These are phyloP conservation scores for Phalacrocorax brasilianus DNA, from an alignment of 2,113 vertebrate genomes.

Conservation along the genomic window DNA sequence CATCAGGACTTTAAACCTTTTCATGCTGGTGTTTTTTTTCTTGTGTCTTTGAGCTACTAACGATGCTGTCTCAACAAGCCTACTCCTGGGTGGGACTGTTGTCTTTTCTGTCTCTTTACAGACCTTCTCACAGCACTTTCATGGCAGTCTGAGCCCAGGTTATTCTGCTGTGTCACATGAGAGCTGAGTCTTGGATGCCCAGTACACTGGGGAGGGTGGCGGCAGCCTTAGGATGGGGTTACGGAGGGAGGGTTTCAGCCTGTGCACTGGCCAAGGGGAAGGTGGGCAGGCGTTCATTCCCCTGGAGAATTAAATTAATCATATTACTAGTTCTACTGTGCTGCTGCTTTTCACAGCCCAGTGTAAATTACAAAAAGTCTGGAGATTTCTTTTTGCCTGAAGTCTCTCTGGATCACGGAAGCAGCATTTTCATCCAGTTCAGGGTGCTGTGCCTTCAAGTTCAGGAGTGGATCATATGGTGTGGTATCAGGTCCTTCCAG, in stretches of 20 bases:
- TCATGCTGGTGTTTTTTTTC: not conserved
- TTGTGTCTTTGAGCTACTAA: not conserved
- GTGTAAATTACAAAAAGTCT: not conserved
- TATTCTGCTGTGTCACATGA: not conserved
- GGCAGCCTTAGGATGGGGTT: not conserved
- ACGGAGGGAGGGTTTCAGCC: not conserved
- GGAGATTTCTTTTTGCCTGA: not conserved
- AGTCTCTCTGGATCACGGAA: not conserved
- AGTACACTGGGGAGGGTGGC: not conserved
- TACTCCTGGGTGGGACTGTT: not conserved
- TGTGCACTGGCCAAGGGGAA: not conserved
- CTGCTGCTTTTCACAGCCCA: not conserved
- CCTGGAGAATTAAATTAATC: not conserved
- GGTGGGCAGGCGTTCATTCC: not conserved
- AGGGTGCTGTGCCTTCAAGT: not conserved
- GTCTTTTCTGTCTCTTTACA: not conserved
- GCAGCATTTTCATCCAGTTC: not conserved
- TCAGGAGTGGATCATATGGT: not conserved
- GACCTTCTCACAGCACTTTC: not conserved
- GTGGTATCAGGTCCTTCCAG: not conserved
- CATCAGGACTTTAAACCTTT: not conserved
- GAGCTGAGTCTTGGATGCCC: accelerated
- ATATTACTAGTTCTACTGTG: not conserved
- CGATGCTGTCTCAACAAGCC: not conserved
- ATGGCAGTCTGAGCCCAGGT: not conserved